These are phyloP conservation scores for Podocnemis expansa DNA, from an alignment of 2,113 vertebrate species.

Conservation along the genomic window DNA sequence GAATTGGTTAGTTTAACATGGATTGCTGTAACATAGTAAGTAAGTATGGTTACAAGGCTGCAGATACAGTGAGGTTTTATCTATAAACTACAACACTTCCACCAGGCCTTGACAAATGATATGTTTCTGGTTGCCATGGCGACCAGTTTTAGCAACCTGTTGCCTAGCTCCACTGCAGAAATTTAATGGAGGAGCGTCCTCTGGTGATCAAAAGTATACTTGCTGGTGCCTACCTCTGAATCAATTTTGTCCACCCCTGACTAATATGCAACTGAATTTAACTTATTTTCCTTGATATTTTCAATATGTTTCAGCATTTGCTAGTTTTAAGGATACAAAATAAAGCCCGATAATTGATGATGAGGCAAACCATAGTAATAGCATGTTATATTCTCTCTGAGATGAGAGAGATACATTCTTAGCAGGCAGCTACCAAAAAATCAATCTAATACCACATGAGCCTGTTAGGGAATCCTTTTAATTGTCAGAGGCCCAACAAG, in stretches of 20 bases:
- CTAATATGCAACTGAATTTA: neutral
- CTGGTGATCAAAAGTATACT: no score
- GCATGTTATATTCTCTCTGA: rapidly evolving
- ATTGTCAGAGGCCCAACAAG: neutral
- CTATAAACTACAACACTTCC: rapidly evolving
- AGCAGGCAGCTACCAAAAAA: rapidly evolving
- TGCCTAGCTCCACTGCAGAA: no score
- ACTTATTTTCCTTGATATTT: neutral
- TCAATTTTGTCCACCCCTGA: no score
- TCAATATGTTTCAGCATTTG: neutral
- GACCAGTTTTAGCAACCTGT: no score
- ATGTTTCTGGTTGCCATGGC: no score
- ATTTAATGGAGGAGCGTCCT: no score
- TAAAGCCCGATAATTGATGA: neutral
- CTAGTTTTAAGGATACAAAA: neutral
- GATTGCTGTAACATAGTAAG: rapidly evolving
- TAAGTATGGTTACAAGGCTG: neutral
- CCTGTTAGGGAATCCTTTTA: neutral
- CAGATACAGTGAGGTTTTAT: neutral
- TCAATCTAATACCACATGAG: rapidly evolving
- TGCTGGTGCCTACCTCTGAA: no score
- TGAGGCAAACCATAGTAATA: neutral
- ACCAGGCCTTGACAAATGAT: no score
- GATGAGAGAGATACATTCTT: rapidly evolving
- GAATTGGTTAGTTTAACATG: rapidly evolving